Base-by-base conservation (phyloP, 2,797 vertebrate genomes). In the Sebastes taczanowskii region DNA sequence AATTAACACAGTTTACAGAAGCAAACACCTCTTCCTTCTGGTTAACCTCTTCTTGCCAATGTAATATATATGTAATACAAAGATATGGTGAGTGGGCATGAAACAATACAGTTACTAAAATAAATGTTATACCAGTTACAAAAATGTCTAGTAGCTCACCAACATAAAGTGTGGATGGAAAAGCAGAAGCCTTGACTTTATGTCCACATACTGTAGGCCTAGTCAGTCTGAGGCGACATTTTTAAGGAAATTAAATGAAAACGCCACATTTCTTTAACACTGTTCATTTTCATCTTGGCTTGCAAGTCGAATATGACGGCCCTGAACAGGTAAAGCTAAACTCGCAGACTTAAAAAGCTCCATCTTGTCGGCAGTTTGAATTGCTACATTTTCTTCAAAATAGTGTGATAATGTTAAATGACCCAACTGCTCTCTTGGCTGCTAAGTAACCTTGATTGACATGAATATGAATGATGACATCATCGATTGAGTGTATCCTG, bases 211-310 rank as follows among this genome's bases (percentile, higher is more conserved):
- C 35, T 14, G 23, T n/a, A 56, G 18, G 9, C n/a, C 6, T 18
- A 73, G 42, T 55, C 14, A 59, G 42, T 71, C 18, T 56, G 34
- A 61, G 20, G 11, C 25, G 11, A 56, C 55, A 55, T 55, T 66
- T 30, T 75, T 49, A 14, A 22, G 71, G 71, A 74, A 78, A 75
- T 67, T 62, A 22, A 71, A 29, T 71, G 10, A 79, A 75, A 61
- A 60, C 32, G 18, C 46, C 61, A 34, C 42, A 55, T 49, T 53
- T 11, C 69, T 62, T 58, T 35, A 38, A 70, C n/a, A n/a, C 11
- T 9, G 7, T 53, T 46, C 23, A 59, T 65, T 42, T 61, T 60
- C 25, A 34, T 25, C 7, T 42, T 55, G 65, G 34, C 62, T 46
- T 11, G 1, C 2, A n/a, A 53, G 74, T 73, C 4, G 1, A 64